Percentiles rank a stretch among this genome's conserved stretches.
Conservation (phyloP, 1,140 invertebrate genomes). For the Meteorus sp. region DNA sequence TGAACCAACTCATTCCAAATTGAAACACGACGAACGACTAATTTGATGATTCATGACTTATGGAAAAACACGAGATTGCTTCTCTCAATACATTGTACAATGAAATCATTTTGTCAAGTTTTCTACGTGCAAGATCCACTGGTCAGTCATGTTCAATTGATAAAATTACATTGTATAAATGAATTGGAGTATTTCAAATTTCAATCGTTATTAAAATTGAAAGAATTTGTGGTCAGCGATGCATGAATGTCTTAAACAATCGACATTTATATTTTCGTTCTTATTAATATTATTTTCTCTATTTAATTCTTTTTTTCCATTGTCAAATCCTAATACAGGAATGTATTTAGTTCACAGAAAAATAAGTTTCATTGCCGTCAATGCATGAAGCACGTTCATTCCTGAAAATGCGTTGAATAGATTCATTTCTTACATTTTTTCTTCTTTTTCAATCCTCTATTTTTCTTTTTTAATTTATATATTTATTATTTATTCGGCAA, state of each 20-base stretch:
- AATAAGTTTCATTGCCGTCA: constrained; percentile 40
- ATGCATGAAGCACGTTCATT: too few species aligned
- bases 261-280: too few species aligned
- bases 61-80: too few species aligned
- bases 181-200: too few species aligned
- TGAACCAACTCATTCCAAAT: constrained; percentile 21
- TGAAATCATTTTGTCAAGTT: too few species aligned
- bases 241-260: not conserved
- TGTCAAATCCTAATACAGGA: constrained; percentile 34
- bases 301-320: constrained; percentile 12
- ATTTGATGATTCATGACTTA: too few species aligned
- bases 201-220: too few species aligned
- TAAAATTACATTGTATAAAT: too few species aligned
- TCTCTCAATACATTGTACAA: constrained; percentile 5
- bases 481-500: constrained; percentile 10
- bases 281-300: constrained; percentile 2
- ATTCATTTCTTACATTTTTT: constrained; percentile 24
- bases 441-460: constrained; percentile 10
- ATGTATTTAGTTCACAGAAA: constrained; percentile 44
- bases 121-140: too few species aligned
- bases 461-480: constrained; percentile 9
- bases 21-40: constrained; percentile 19
- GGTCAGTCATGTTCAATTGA: too few species aligned
- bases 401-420: too few species aligned
- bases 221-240: not conserved